Evolutionary conservation across 2,797 vertebrate genomes (phyloP).

Genomic region (Falco berigora): DNA sequence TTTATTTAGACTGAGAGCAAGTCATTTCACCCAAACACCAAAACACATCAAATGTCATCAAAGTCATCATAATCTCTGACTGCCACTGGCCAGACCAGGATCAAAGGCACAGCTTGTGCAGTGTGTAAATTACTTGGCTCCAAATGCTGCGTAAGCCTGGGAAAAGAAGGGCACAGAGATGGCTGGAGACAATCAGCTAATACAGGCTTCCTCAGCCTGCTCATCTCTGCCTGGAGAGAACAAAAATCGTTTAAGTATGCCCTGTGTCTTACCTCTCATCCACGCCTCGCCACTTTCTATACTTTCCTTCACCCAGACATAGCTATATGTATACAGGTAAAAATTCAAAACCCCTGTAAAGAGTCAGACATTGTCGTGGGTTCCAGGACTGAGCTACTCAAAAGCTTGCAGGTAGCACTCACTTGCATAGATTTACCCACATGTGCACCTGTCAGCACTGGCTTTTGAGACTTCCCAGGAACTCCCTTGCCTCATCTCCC

Average conservation of each 20-base stretch:
- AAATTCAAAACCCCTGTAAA: not conserved
- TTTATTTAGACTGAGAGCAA: not conserved
- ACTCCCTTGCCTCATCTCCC: not conserved
- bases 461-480: not conserved
- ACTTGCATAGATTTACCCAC: not conserved
- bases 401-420: not conserved
- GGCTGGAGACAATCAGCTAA: not conserved
- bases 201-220: not conserved
- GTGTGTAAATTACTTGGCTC: not conserved
- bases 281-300: not conserved
- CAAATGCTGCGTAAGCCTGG: not conserved
- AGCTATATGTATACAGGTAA: not conserved
- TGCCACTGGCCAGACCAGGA: not conserved
- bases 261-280: not conserved
- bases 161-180: not conserved
- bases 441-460: not conserved
- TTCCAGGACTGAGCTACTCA: not conserved
- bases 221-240: not conserved
- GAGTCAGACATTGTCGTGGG: not conserved
- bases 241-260: not conserved
- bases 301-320: not conserved
- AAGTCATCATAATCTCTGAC: not conserved
- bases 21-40: not conserved
- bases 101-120: not conserved
- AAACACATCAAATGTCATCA: not conserved